Base-by-base conservation (phyloP, 2,113 vertebrate genomes). In the Tachycineta bicolor region DNA sequence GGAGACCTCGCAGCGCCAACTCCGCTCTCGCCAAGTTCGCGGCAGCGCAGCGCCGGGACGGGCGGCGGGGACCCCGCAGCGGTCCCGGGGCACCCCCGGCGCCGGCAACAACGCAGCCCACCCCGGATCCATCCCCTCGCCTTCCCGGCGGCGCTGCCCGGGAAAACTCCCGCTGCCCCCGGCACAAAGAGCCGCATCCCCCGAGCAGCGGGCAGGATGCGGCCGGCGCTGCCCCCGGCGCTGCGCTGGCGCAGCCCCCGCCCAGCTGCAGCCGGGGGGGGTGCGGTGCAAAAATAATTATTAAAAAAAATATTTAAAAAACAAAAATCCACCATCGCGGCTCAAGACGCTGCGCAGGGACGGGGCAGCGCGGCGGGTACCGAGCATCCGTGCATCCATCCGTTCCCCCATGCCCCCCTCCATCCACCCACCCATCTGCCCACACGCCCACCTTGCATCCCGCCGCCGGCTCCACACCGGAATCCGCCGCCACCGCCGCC, bases 401-500 rank as follows among this genome's bases (percentile, higher is more conserved):
- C 47, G n/a, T 52, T 53, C 24, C 25, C 16, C 53, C 34, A 17
- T 12, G 26, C 47, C n/a, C 7, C 68, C 58, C 28, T 37, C 37
- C 37, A 37, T 22, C 68, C 58, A 28, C 16, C 34, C 34, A 15
- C 41, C 46, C 75, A n/a, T 41, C 58, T 26, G 39, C 46, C 84
- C 39, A 37, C 55, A 60, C 75, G 67, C 93, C 80, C 89, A 98
- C 98, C 98, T 98, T 98, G 97, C 98, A 98, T 98, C 98, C 97
- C 97, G 97, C 97, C 97, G 97, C 98, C 98, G 94, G 83, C 95
- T 96, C 92, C 94, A 39, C 94, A 93, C 93, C 91, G 96, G 78
- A 93, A 94, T 95, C 71, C 65, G 20, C 74, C 68, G 29, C 86
- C 67, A 6, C 73, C 37, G 58, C 80, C 22, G 90, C 94, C 47